Conservation (phyloP, 1,140 invertebrate species). For the Gerris buenoi region DNA sequence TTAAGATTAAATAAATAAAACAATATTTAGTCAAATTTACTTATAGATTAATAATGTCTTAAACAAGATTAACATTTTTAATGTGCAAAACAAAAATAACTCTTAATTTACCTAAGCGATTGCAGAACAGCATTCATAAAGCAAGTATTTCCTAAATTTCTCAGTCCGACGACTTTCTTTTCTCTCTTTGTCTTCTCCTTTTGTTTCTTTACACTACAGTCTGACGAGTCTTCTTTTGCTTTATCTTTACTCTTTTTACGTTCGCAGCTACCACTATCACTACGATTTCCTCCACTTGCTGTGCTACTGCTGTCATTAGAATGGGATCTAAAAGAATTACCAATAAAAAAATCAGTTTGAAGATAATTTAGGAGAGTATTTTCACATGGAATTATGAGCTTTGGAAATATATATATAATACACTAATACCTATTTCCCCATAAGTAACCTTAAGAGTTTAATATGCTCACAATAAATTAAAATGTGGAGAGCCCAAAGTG, state of each 20-base stretch:
- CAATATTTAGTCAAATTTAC: no score
- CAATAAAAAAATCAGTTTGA: no score
- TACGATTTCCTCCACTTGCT: conserved; percentile 17
- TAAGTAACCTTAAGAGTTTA: no score
- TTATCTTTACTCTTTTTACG: conserved; percentile 3
- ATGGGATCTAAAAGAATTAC: conserved; percentile 19
- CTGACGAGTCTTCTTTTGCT: background rate
- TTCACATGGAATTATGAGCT: no score
- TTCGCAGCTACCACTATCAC: conserved; percentile 3
- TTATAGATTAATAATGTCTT: no score
- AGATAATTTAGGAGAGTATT: no score
- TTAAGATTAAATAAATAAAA: no score
- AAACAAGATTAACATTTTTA: no score
- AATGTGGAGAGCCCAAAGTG: no score
- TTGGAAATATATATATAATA: no score
- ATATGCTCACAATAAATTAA: no score
- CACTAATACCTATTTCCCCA: no score
- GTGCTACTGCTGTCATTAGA: conserved; percentile 21
- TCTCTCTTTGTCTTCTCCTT: conserved; percentile 33
- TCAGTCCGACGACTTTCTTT: conserved; percentile 56
- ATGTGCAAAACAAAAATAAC: conserved; percentile 5
- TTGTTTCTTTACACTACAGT: background rate
- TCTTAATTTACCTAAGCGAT: conserved; percentile 57
- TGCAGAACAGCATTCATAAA: conserved; percentile 82
- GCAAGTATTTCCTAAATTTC: conserved; percentile 75